Conservation (phyloP, 2,797 vertebrate species). For the Xyrichtys novacula region DNA sequence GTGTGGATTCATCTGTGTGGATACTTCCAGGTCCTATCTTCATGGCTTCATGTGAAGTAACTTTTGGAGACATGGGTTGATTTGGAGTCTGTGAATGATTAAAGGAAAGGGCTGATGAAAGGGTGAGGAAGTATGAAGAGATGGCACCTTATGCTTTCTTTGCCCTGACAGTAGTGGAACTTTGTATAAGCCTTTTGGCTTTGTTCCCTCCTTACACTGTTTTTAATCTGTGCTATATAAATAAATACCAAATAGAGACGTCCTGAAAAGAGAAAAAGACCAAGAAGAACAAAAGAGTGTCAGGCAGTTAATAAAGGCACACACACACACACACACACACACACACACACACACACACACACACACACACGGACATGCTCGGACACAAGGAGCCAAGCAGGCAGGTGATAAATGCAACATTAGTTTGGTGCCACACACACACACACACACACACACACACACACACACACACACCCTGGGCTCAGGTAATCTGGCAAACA, state of each 20-base stretch:
- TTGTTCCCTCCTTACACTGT: no score
- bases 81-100: neutral
- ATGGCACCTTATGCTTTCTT: no score
- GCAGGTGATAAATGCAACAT: conserved; percentile 46
- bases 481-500: conserved; percentile 37
- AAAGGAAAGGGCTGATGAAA: neutral
- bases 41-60: no score
- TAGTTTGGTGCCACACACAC: conserved; percentile 13
- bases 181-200: no score
- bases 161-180: no score
- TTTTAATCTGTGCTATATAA: no score
- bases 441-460: conserved; percentile 23
- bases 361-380: conserved; percentile 15
- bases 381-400: neutral
- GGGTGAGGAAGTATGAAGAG: accelerated
- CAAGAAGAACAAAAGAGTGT: neutral
- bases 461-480: conserved; percentile 3
- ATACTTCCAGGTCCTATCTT: no score
- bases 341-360: conserved; percentile 4
- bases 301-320: neutral
- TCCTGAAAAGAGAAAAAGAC: neutral
- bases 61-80: neutral
- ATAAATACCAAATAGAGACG: neutral
- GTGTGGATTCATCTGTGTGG: no score
- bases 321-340: neutral